Evolutionary conservation across 2,797 vertebrate species (phyloP), one percentile per base, ranked within the genome.

Genomic region (Sandelia bainsii): DNA sequence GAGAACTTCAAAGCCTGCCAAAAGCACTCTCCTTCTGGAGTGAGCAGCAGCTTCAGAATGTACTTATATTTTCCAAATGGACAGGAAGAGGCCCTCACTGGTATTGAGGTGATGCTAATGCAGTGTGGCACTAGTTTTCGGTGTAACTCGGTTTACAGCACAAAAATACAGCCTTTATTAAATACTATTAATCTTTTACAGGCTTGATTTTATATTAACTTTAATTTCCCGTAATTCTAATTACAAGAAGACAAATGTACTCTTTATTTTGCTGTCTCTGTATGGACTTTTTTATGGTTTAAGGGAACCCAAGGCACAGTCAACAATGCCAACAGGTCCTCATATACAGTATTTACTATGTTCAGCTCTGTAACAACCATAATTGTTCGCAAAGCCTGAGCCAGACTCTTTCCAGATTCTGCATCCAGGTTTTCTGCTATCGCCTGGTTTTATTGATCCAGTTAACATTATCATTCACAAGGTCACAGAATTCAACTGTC

Each of bases 11-110:
- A 95, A 95, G 93, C 85, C 87, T 83, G 81, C 84, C 83, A 91
- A 92, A 92, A 93, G 93, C 91, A 93, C 93, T 93, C 92, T 93
- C 85, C 83, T 85, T 81, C 83, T 77, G 80, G 88, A 92, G 89
- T 77, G 84, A 83, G 77, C 78, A 70, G 85, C 88, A 87, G 88
- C 91, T 93, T 91, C 85, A 94, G 93, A 93, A 92, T 83, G 86
- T 91, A 89, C 92, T 91, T 91, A 84, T 90, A 91, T 94, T 95
- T 93, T 90, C 90, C 91, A 94, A 95, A 95, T 95, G 93, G 94
- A 93, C 90, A 86, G 89, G 90, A 93, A 94, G 88, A 89, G 89
- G 89, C 80, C 87, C 84, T 91, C 77, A 50, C 82, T 84, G 86
- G 83, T 87, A 80, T 87, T 84, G 89, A 93, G 87, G 86, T 87